A percentile compares a stretch with the other conserved stretches of the same genome.
Evolutionary conservation across 2,888 invertebrate genomes (phyloP).

Genomic region (Ditylenchus weischeri): DNA sequence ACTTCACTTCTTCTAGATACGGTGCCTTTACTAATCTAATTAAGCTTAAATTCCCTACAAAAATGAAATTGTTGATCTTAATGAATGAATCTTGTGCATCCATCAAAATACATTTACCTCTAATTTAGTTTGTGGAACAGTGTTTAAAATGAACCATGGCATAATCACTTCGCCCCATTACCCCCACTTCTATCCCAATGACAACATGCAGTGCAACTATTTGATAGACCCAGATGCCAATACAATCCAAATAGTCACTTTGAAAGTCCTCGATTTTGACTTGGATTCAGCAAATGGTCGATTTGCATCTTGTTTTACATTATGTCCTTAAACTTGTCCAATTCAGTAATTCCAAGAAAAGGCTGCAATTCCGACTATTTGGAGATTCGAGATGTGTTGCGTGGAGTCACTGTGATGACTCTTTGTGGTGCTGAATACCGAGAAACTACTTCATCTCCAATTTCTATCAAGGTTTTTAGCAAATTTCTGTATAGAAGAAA

Average conservation of each 20-base stretch:
- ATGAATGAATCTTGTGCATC: no score
- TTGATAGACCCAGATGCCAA: conserved; percentile 43
- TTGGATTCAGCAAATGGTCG: conserved; percentile 31
- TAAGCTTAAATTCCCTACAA: no score
- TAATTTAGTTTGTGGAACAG: conserved; percentile 46
- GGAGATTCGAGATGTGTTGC: conserved; percentile 43
- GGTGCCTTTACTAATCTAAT: no score
- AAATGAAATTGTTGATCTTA: no score
- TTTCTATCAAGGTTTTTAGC: conserved; percentile 39
- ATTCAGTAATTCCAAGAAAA: conserved; percentile 16
- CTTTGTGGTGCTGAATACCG: conserved; percentile 35
- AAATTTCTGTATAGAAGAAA: background rate
- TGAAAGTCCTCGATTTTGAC: conserved; percentile 41
- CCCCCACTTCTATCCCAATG: conserved; percentile 53
- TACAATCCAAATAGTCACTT: conserved; percentile 35
- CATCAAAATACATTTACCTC: background rate
- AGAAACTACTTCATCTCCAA: conserved; percentile 12
- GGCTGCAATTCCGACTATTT: conserved; percentile 49
- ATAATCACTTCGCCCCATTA: conserved; percentile 53
- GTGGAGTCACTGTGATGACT: conserved; percentile 30
- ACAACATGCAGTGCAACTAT: conserved; percentile 44
- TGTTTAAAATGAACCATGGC: conserved; percentile 45
- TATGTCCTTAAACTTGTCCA: no score
- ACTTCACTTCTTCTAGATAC: no score
- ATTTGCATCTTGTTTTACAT: background rate